Evolutionary conservation across 1,140 invertebrate genomes (phyloP), one percentile per base, ranked within the genome.

Genomic region (Trichoplusia ni): DNA sequence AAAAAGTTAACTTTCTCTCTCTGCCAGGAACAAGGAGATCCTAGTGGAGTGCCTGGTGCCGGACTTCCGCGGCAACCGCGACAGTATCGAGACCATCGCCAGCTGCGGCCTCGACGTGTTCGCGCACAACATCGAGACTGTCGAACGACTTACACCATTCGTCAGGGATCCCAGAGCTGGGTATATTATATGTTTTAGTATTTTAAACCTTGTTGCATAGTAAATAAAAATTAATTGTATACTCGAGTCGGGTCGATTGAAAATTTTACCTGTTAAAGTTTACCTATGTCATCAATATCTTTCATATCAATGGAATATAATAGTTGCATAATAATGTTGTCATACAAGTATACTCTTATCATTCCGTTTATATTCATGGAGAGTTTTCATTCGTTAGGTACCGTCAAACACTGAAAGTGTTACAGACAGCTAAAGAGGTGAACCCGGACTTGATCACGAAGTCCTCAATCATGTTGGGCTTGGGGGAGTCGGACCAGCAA

Each of bases 51-150:
- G 98, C 76, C 90, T 99, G 29, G 97, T 98, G 16, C 98, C 98
- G 23, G 99, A 99, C 90, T 99, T 99, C 89, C 88, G 95, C 61
- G 99, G 98, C 2, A 93, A 99, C 82, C 75, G 94, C 54, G 90
- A 94, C 9, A 93, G 93, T 81, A 94, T 99, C 0, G 92, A 93
- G 79, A 94, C 84, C 0, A 95, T 99, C 49, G 97, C 95, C 0
- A 82, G 93, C 8, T 96, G 95, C 46, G 97, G 97, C 0, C 89
- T 99, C 1, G 97, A 99, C 91, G 97, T 99, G 27, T 99, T 96
- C 92, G 98, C 98, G 0, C 98, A 99, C 84, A 99, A 99, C 88
- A 95, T 99, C 56, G 99, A 99, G 93, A 99, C 98, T 88, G 95
- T 96, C 0, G 96, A 98, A 84, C 91, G 94, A 64, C 91, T 99